A percentile compares a stretch with the other conserved stretches of the same genome.
Evolutionary conservation across 2,113 vertebrate genomes (phyloP).

Genomic region (Macrotus californicus): DNA sequence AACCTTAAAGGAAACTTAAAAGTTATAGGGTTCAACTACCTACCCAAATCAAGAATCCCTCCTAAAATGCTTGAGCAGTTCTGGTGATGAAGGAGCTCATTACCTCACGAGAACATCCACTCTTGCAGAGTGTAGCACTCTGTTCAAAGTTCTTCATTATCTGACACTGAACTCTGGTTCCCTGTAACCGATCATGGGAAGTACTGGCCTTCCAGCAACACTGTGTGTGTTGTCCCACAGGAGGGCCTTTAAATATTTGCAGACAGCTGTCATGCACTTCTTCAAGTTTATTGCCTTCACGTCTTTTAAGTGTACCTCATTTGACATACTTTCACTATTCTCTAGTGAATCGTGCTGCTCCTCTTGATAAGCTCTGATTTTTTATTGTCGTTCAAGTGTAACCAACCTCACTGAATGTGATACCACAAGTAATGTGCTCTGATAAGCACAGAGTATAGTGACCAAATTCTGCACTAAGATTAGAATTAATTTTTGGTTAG

Average conservation of each 20-base stretch:
- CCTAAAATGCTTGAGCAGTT: neutral
- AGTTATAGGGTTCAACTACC: neutral
- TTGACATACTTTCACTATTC: slow-evolving; percentile 25
- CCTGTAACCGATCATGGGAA: neutral
- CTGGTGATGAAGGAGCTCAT: neutral
- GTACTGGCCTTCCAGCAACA: neutral
- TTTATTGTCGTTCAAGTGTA: neutral
- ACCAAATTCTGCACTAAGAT: neutral
- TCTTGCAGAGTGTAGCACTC: neutral
- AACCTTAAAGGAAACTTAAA: neutral
- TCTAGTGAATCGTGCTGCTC: neutral
- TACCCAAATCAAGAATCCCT: neutral
- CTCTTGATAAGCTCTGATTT: slow-evolving; percentile 21
- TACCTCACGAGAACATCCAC: neutral
- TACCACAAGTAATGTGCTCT: neutral
- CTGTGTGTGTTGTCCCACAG: neutral
- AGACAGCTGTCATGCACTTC: neutral
- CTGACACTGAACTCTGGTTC: neutral
- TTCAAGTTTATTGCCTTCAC: neutral
- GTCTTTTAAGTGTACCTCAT: slow-evolving; percentile 22
- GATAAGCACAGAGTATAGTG: neutral
- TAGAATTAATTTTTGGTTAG: neutral
- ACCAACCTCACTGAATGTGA: neutral
- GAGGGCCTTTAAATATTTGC: neutral
- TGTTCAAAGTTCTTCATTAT: neutral